phyloP scores from a whole-genome alignment of 2,113 vertebrate genomes.

The Neolamprologus toae region DNA sequence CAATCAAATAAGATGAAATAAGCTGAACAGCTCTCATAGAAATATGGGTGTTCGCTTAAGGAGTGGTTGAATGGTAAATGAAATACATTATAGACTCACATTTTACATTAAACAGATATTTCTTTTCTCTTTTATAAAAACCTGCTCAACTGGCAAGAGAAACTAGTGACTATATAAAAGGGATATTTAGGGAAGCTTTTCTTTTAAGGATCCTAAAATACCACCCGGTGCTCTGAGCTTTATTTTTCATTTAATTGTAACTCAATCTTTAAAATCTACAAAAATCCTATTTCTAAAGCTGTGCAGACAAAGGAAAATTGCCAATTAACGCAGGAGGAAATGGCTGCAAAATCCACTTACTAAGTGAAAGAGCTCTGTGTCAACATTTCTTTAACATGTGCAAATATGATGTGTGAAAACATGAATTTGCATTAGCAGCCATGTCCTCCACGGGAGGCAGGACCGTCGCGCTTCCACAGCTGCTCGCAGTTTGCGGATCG shows the following conservation, averaged over 20 bases:
- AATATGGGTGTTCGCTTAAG: background rate
- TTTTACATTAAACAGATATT: background rate
- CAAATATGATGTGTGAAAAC: background rate
- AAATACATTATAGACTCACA: background rate
- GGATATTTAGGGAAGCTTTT: fast-evolving
- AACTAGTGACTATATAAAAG: background rate
- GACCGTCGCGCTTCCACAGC: background rate
- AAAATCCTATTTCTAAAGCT: fast-evolving
- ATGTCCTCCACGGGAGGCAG: background rate
- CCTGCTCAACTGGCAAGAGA: fast-evolving
- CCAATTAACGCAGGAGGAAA: background rate
- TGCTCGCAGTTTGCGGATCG: background rate
- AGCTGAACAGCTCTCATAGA: background rate
- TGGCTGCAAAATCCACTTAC: background rate
- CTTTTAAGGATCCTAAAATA: background rate
- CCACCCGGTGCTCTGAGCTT: background rate
- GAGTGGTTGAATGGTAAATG: background rate
- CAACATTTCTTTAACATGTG: background rate
- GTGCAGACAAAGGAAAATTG: background rate
- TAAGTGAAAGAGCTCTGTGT: background rate
- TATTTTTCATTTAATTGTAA: background rate
- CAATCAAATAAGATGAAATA: background rate
- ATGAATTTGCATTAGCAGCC: background rate
- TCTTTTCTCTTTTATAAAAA: background rate
- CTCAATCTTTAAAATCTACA: background rate